phyloP scores from a whole-genome alignment of 2,797 vertebrate genomes.

The Coregonus ussuriensis region DNA sequence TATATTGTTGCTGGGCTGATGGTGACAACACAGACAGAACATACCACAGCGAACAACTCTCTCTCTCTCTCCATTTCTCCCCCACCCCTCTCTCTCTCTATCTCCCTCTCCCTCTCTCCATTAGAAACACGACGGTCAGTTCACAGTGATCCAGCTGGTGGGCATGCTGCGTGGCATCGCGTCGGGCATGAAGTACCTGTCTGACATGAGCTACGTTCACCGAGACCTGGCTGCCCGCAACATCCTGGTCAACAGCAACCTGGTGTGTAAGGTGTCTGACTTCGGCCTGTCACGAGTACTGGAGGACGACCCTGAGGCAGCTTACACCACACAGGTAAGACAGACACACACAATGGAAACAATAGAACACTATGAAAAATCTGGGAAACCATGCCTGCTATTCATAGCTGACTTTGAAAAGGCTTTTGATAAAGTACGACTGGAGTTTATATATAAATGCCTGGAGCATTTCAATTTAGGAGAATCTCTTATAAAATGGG shows the following conservation, averaged over 20 bases:
- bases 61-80: neutral
- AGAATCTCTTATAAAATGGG: too few relatives aligned
- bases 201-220: constrained; percentile 94
- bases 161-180: constrained; percentile 90
- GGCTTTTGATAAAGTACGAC: too few relatives aligned
- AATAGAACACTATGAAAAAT: too few relatives aligned
- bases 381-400: too few relatives aligned
- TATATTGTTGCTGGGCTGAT: neutral
- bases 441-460: too few relatives aligned
- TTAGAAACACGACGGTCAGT: constrained; percentile 93
- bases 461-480: too few relatives aligned
- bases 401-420: too few relatives aligned
- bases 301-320: constrained; percentile 64
- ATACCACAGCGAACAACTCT: too few relatives aligned
- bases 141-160: constrained; percentile 94
- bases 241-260: constrained; percentile 85
- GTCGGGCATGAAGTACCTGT: constrained; percentile 95
- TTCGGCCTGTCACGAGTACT: constrained; percentile 78
- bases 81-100: neutral
- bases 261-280: constrained; percentile 87
- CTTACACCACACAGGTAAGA: constrained; percentile 76
- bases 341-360: neutral
- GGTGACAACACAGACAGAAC: neutral
- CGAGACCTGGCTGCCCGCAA: constrained; percentile 78
- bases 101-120: neutral